Base-by-base conservation (phyloP, 2,113 vertebrate species). In the Daboia siamensis region DNA sequence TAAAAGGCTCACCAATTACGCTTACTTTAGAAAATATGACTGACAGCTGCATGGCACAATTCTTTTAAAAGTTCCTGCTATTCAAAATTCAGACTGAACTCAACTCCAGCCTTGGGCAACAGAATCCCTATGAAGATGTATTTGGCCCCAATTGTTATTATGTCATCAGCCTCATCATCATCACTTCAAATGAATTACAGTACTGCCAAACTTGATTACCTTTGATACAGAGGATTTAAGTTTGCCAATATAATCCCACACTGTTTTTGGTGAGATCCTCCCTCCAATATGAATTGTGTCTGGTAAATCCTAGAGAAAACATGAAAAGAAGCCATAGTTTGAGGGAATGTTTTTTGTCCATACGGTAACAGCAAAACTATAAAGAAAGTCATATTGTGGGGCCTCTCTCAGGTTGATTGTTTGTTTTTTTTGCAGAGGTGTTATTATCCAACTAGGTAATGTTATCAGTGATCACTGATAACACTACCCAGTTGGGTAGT, bases 161-260 rank as follows among this genome's bases (percentile, higher is more conserved):
- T 80, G 33, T 39, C 74, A 39, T 39, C 33, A 80, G n/a, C 15
- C 15, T 80, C n/a, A 20, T 80, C 69, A 54, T 90, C 20, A 74
- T 29, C n/a, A n/a, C n/a, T 48, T 93, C 94, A 96, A 46, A 80
- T 23, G 51, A 39, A 88, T 92, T 95, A 92, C 95, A 95, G 57
- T 90, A 26, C 0, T 46, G 89, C 86, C 61, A 91, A 88, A 90
- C 74, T 48, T 91, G 46, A 54, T 94, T 98, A 98, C 99, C 99
- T 99, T 99, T 93, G 99, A 98, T 88, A 98, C 91, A 3, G 99
- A 99, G 89, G 98, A 99, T 96, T 98, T 99, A 84, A 99, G 98
- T 96, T 98, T 99, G 94, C 98, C 98, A 92, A 99, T 98, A 95
- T 99, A 99, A 95, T 99, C 99, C 99, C 99, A 99, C 61, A 99